A percentile compares a stretch with the other conserved stretches of the same genome.
These are phyloP conservation scores for Carcinoscorpius rotundicauda DNA, from an alignment of 1,140 invertebrate species.

Conservation along the genomic window DNA sequence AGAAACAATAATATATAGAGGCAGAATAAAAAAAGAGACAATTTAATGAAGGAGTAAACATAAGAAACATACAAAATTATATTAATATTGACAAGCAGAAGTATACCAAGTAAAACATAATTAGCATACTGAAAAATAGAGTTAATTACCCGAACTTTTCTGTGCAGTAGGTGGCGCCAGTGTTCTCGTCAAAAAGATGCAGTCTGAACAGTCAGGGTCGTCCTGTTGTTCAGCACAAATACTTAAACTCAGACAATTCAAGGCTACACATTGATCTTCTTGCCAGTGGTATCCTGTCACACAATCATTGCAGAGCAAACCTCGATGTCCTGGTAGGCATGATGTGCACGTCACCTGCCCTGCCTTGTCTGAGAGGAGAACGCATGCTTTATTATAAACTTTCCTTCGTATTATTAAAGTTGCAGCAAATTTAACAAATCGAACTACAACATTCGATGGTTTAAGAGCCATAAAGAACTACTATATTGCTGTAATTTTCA, in stretches of 20 bases:
- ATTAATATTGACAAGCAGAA: too few relatives aligned
- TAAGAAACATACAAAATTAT: too few relatives aligned
- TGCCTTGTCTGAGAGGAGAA: slow-evolving; percentile 1
- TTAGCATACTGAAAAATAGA: too few relatives aligned
- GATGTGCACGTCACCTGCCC: slow-evolving; percentile 15
- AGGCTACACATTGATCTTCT: slow-evolving; percentile 16
- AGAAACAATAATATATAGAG: too few relatives aligned
- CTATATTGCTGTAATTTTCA: not conserved
- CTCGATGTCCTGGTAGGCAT: slow-evolving; percentile 22
- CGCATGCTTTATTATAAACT: too few relatives aligned
- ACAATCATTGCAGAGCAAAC: slow-evolving; percentile 16
- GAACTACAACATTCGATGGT: not conserved
- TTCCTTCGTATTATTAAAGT: not conserved
- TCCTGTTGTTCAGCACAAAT: slow-evolving; percentile 15
- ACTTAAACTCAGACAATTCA: slow-evolving; percentile 18
- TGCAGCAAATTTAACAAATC: not conserved
- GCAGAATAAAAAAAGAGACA: too few relatives aligned
- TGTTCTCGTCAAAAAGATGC: slow-evolving; percentile 11
- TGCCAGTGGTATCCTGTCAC: slow-evolving; percentile 21
- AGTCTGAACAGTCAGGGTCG: slow-evolving; percentile 19
- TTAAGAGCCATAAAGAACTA: not conserved
- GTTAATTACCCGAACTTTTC: slow-evolving; percentile 6
- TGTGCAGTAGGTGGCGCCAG: slow-evolving; percentile 11
- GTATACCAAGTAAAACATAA: too few relatives aligned
- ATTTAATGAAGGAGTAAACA: too few relatives aligned